These are phyloP conservation scores for Danio jaintianensis DNA, from an alignment of 2,797 vertebrate genomes.

Conservation along the genomic window DNA sequence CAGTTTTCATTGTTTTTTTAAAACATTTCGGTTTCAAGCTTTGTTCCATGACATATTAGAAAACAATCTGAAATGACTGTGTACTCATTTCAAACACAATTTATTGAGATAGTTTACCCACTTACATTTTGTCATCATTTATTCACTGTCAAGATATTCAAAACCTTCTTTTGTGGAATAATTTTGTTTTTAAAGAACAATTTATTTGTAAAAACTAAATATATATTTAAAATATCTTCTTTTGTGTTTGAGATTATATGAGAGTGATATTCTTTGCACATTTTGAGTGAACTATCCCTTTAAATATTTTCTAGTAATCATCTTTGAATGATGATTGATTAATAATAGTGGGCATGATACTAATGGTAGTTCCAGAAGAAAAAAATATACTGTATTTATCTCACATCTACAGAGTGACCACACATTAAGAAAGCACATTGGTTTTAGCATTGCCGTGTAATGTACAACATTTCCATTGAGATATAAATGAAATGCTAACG, in stretches of 20 bases:
- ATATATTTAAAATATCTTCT: no score
- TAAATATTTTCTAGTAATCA: neutral
- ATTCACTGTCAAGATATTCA: neutral
- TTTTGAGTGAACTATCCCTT: neutral
- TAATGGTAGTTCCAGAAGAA: neutral
- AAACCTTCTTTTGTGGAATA: neutral
- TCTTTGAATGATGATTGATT: neutral
- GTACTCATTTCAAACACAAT: neutral
- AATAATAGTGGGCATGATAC: neutral
- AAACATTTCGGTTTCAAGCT: neutral
- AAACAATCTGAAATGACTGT: neutral
- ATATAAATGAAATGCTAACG: constrained; percentile 42
- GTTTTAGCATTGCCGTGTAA: constrained; percentile 12
- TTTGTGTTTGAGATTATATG: no score
- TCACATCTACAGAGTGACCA: neutral
- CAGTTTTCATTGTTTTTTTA: neutral
- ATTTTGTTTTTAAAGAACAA: no score
- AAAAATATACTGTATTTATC: no score
- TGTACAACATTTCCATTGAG: constrained; percentile 32
- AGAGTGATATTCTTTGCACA: no score
- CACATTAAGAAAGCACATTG: neutral
- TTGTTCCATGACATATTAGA: neutral
- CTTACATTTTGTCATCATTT: neutral
- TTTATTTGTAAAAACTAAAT: no score
- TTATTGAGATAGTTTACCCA: neutral